A percentile compares a stretch with the other conserved stretches of the same genome.
Conservation (phyloP, 2,797 vertebrate genomes). For the Intellagama lesueurii region DNA sequence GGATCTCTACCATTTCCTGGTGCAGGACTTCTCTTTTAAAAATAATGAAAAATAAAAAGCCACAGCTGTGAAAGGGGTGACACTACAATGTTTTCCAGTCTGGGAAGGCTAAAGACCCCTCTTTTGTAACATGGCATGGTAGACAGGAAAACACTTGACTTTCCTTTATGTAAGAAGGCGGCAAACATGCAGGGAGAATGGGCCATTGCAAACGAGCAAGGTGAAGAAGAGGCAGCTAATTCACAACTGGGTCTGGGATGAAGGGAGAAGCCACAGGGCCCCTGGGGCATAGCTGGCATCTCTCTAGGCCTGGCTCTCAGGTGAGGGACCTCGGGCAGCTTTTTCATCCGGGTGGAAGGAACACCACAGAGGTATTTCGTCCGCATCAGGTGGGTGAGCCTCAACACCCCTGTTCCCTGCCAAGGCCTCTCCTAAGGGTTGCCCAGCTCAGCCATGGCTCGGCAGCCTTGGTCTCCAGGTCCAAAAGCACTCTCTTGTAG, state of each 20-base stretch:
- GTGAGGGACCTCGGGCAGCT: constrained; percentile 14
- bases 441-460: neutral
- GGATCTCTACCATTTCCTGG: too few species aligned
- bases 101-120: neutral
- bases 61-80: too few species aligned
- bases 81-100: neutral
- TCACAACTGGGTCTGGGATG: neutral
- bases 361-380: neutral
- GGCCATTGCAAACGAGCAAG: neutral
- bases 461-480: neutral
- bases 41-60: neutral
- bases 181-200: rapidly evolving
- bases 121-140: neutral
- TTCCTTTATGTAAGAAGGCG: rapidly evolving
- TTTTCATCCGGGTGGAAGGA: neutral
- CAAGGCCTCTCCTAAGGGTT: rapidly evolving
- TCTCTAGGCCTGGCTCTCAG: neutral
- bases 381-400: neutral
- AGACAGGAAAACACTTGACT: rapidly evolving
- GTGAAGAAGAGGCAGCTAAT: neutral
- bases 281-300: neutral
- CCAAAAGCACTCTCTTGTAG: too few species aligned
- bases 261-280: constrained; percentile 24
- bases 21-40: neutral
- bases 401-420: neutral